Conservation (phyloP, 2,113 vertebrate species). For the Buteo buteo region DNA sequence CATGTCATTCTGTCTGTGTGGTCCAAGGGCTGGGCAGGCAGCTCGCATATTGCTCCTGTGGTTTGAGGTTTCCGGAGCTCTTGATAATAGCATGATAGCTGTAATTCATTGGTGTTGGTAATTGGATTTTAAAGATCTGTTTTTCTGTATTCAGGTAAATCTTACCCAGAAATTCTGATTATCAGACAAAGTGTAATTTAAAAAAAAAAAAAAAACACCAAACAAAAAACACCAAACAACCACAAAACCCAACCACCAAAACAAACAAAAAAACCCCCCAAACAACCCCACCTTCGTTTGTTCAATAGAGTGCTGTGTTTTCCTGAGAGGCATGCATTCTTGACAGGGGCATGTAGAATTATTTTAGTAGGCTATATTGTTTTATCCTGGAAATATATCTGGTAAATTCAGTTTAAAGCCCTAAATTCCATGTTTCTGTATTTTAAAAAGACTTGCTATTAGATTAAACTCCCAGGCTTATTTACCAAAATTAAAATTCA, state of each 20-base stretch:
- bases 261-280: fast-evolving
- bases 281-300: background rate
- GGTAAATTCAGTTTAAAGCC: background rate
- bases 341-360: background rate
- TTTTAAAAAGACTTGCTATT: background rate
- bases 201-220: background rate
- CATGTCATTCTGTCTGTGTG: background rate
- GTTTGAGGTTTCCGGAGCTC: background rate
- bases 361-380: background rate
- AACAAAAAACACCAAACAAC: background rate
- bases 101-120: background rate
- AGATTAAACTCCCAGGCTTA: background rate
- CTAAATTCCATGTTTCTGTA: background rate
- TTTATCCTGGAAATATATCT: background rate
- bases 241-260: too few relatives aligned
- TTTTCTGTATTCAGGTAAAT: background rate
- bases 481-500: background rate
- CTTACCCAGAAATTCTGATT: background rate
- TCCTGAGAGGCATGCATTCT: background rate
- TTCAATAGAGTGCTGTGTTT: background rate
- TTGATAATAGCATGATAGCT: background rate
- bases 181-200: background rate
- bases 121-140: background rate
- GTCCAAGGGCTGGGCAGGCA: background rate
- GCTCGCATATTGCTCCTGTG: background rate